Evolutionary conservation across 2,113 vertebrate genomes (phyloP).

Genomic region (Mormyrus lacerda): DNA sequence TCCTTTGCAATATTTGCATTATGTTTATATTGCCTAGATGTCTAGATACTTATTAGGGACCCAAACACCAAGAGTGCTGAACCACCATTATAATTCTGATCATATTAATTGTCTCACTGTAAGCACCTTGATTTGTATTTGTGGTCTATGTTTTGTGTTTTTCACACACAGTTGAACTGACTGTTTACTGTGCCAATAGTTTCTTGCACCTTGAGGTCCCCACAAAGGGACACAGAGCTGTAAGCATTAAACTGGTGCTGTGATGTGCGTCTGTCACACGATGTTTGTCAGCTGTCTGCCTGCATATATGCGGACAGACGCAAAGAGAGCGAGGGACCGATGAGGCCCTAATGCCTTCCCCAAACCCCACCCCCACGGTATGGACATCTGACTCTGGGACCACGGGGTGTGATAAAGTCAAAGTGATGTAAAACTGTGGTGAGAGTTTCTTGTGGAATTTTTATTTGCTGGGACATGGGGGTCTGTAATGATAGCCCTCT

Average conservation of each 20-base stretch:
- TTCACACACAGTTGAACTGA: neutral
- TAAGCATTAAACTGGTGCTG: neutral
- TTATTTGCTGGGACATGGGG: neutral
- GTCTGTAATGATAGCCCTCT: neutral
- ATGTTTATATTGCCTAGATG: neutral
- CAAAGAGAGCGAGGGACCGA: neutral
- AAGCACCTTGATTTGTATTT: neutral
- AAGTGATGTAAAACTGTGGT: neutral
- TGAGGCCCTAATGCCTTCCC: neutral
- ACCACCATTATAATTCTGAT: neutral
- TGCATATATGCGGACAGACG: neutral
- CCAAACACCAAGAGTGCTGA: neutral
- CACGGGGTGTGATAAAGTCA: neutral
- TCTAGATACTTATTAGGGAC: neutral
- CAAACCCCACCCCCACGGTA: neutral
- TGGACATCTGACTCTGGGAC: neutral
- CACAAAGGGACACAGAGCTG: neutral
- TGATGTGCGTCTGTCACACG: neutral
- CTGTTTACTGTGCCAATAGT: neutral
- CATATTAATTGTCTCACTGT: neutral
- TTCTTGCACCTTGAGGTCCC: neutral
- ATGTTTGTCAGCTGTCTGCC: neutral
- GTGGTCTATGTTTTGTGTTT: neutral
- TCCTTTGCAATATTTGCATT: neutral
- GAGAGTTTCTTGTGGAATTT: neutral